Conservation (phyloP, 2,797 vertebrate genomes). For the Bovichtus diacanthus region DNA sequence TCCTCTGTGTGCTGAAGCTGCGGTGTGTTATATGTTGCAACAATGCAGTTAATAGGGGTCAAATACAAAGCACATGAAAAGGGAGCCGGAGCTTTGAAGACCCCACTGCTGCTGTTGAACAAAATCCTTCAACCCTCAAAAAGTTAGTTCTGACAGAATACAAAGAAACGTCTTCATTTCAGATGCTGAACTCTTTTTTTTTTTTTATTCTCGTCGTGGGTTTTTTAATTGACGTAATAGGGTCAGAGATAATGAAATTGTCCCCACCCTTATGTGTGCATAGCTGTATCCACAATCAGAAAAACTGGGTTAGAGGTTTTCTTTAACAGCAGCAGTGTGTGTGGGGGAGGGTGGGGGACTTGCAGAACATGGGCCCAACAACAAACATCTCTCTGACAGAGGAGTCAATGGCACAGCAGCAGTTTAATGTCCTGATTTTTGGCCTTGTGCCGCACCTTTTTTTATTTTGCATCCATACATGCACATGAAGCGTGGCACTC, state of each 20-base stretch:
- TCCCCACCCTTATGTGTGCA: neutral
- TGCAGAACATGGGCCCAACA: constrained; percentile 49
- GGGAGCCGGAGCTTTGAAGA: constrained; percentile 16
- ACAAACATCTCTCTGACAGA: constrained; percentile 77
- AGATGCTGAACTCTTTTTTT: neutral
- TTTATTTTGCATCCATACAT: constrained; percentile 48
- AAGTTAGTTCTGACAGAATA: neutral
- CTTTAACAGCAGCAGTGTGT: constrained; percentile 36
- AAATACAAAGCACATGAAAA: constrained; percentile 7
- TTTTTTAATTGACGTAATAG: constrained; percentile 29
- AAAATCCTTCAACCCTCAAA: constrained; percentile 6
- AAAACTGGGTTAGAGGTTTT: constrained; percentile 11
- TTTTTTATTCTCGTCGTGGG: neutral
- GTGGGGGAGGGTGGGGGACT: constrained; percentile 9
- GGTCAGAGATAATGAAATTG: constrained; percentile 27
- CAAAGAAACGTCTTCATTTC: constrained; percentile 5
- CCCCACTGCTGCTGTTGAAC: constrained; percentile 34
- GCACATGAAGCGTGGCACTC: constrained; percentile 38
- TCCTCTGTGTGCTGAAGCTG: constrained; percentile 40
- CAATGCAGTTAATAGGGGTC: neutral
- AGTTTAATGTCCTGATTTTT: constrained; percentile 53
- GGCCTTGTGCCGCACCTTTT: constrained; percentile 4
- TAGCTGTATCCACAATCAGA: neutral
- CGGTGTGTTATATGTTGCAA: constrained; percentile 24
- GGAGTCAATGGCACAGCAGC: constrained; percentile 72